phyloP scores from a whole-genome alignment of 2,888 invertebrate species.

The Megalurothrips usitatus region DNA sequence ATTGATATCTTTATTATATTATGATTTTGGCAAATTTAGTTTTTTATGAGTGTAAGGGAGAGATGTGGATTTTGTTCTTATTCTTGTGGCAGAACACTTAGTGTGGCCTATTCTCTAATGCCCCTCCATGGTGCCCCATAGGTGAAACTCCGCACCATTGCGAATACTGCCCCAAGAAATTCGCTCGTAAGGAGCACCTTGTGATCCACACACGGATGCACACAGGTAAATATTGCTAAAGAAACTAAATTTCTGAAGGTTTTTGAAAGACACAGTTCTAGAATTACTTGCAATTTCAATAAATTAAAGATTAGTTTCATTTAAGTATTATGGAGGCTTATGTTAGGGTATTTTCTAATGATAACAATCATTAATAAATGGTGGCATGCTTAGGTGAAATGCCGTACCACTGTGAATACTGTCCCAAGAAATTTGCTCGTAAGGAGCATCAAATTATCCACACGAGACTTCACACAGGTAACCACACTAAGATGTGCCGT shows the following conservation, averaged over 20 bases:
- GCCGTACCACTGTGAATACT: conserved; percentile 61
- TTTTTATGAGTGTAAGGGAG: conserved; percentile 5
- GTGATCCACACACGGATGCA: conserved; percentile 44
- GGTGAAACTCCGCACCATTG: conserved; percentile 54
- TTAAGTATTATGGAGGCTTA: conserved; percentile 15
- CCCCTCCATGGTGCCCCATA: conserved; percentile 21
- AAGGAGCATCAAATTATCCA: conserved; percentile 77
- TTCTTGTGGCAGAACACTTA: not conserved
- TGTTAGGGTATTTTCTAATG: not conserved
- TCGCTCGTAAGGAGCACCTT: conserved; percentile 44
- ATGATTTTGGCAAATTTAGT: conserved; percentile 9
- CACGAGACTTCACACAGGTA: conserved; percentile 69
- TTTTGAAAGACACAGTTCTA: not conserved
- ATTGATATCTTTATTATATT: conserved; percentile 15
- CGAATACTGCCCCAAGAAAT: conserved; percentile 43
- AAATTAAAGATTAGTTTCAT: conserved; percentile 29
- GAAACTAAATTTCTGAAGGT: not conserved
- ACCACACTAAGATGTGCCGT: conserved; percentile 70
- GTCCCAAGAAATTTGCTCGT: conserved; percentile 69
- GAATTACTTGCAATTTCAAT: not conserved
- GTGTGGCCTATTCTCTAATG: conserved; percentile 21
- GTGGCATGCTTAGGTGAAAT: conserved; percentile 38
- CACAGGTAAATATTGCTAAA: conserved; percentile 43
- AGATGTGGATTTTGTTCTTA: not conserved
- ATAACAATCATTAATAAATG: not conserved